phyloP scores from a whole-genome alignment of 2,797 vertebrate species.

The Ctenochaetus hawaiiensis region DNA sequence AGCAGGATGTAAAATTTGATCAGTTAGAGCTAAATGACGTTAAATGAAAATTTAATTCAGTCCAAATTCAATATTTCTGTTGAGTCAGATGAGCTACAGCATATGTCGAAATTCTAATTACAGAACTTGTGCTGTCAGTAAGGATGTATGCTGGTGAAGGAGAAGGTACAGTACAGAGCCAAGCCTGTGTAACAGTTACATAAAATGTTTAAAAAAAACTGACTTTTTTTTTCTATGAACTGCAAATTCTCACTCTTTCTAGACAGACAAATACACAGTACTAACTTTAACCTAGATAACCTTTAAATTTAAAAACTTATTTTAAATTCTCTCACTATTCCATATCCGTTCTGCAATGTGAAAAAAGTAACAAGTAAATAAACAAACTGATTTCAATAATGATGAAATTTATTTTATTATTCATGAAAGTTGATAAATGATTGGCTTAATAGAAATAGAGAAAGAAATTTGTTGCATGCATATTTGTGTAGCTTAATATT shows the following conservation, averaged over 20 bases:
- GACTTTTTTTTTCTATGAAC: not conserved
- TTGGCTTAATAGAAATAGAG: not conserved
- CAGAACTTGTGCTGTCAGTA: not conserved
- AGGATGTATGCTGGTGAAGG: not conserved
- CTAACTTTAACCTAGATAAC: not conserved
- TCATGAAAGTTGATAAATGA: not conserved
- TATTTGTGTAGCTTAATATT: no score
- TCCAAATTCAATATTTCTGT: not conserved
- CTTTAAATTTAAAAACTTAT: not conserved
- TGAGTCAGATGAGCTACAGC: not conserved
- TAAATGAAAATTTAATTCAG: conserved; percentile 14
- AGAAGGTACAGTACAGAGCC: not conserved
- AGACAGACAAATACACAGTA: not conserved
- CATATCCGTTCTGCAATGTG: not conserved
- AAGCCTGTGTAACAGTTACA: not conserved
- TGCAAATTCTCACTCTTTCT: not conserved
- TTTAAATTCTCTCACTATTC: not conserved
- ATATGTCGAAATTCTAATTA: not conserved
- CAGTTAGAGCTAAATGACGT: not conserved
- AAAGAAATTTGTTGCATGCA: no score
- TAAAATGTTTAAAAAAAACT: not conserved
- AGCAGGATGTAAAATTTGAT: conserved; percentile 11
- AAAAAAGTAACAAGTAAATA: not conserved
- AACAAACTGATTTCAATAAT: not conserved
- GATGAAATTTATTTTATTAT: not conserved